Evolutionary conservation across 2,797 vertebrate genomes (phyloP).

Genomic region (Scolopax bukidnonensis): DNA sequence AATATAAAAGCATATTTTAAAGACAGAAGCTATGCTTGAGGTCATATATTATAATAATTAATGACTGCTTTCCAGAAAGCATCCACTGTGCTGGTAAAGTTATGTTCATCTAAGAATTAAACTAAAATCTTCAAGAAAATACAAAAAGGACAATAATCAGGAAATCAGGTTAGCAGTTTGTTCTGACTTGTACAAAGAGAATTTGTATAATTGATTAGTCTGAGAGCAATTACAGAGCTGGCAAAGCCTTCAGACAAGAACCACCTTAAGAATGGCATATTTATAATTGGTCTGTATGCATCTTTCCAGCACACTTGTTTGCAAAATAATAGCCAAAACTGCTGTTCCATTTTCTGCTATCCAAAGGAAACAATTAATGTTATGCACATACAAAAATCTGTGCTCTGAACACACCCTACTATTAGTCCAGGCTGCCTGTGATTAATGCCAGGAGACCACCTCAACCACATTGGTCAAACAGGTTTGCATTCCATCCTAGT

Average conservation of each 20-base stretch:
- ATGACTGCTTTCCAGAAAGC: constrained; percentile 17
- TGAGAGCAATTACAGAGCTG: constrained; percentile 3
- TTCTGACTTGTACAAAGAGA: constrained; percentile 5
- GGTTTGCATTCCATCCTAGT: neutral
- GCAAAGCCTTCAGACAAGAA: constrained; percentile 18
- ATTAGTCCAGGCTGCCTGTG: neutral
- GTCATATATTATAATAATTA: neutral
- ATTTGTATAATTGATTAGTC: constrained; percentile 17
- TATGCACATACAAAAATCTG: neutral
- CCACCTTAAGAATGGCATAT: neutral
- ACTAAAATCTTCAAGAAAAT: constrained; percentile 27
- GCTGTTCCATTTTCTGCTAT: neutral
- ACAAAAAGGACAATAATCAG: constrained; percentile 34
- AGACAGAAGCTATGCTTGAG: neutral
- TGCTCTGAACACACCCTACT: neutral
- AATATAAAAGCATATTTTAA: neutral
- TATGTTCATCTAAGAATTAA: constrained; percentile 29
- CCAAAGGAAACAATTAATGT: neutral
- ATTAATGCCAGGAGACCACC: neutral
- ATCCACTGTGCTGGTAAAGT: neutral
- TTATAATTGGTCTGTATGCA: constrained; percentile 4
- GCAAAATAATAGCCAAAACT: neutral
- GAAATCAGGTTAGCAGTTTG: neutral
- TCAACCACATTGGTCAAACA: neutral
- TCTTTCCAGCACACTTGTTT: neutral